phyloP scores from a whole-genome alignment of 2,113 vertebrate species.

The Pangasianodon gigas region DNA sequence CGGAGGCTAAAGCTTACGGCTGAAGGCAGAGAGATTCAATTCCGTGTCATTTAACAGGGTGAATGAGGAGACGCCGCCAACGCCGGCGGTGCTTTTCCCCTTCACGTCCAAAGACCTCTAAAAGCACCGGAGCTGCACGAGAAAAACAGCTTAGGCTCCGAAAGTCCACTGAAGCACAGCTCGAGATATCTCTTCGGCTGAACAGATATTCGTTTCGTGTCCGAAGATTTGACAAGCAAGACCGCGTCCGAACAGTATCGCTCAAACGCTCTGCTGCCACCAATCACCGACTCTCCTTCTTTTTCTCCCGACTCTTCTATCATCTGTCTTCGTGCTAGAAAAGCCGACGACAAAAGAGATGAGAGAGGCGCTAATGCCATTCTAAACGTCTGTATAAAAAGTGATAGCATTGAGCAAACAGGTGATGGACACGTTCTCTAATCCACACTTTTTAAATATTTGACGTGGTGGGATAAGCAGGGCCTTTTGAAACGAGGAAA shows the following conservation, averaged over 20 bases:
- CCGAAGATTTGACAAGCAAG: constrained; percentile 93
- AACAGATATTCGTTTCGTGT: constrained; percentile 92
- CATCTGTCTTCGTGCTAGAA: constrained; percentile 39
- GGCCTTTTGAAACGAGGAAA: constrained; percentile 91
- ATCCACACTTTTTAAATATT: constrained; percentile 99
- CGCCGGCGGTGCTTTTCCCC: constrained; percentile 23
- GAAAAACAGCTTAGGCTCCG: constrained; percentile 59
- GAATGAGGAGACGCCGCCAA: constrained; percentile 41
- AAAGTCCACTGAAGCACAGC: constrained; percentile 82
- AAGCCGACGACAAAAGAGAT: constrained; percentile 42
- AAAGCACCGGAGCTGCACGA: constrained; percentile 6
- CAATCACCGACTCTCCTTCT: constrained; percentile 54
- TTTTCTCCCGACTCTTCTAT: constrained; percentile 51
- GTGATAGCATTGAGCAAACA: constrained; percentile 26
- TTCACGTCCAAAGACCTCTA: constrained; percentile 20
- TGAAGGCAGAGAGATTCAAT: constrained; percentile 51
- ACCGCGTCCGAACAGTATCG: constrained; percentile 92
- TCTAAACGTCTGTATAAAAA: constrained; percentile 37
- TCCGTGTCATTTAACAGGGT: constrained; percentile 51
- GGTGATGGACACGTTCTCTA: constrained; percentile 84
- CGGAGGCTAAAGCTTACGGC: constrained; percentile 43
- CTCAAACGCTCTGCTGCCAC: constrained; percentile 84
- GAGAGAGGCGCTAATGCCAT: constrained; percentile 30
- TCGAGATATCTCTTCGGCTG: constrained; percentile 84
- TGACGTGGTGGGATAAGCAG: constrained; percentile 98